Evolutionary conservation across 1,140 invertebrate species (phyloP), one percentile per base, ranked within the genome.

Genomic region (Arctopsyche grandis): DNA sequence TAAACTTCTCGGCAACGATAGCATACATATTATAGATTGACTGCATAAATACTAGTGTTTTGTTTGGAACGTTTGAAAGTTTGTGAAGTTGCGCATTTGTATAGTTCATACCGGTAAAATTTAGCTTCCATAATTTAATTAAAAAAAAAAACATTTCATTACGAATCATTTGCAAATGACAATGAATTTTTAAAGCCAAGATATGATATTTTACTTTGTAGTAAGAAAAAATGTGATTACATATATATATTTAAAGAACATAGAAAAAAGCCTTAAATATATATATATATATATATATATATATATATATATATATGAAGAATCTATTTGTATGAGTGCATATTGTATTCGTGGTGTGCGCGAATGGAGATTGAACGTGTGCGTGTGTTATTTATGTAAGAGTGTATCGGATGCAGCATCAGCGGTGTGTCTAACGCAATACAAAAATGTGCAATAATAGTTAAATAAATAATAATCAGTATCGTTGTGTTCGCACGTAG

Each of bases 171-270:
- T 52, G 48, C 48, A 52, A n/a, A 16, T 52, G 48, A 52, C 48
- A 12, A 66, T 12, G 63, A 66, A 24, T 66, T 66, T 66, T 38
- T 7, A 21, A 66, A 26, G 63, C 63, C 63, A 66, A 66, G 63
- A 9, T 26, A 26, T 66, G 19, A 81, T 78, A 75, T 70, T 75
- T 75, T 78, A 70, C 44, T 66, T 75, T 71, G 56, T 75, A 75
- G 69, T 80, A 80, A 73, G 66, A 77, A 80, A 75, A 74, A 71
- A 77, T 75, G 77, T 70, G 73, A 75, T 70, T 52, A 76, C 78
- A 78, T 75, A 75, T 75, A 74, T 80, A 77, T 80, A 80, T 80
- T 77, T 80, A 63, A 76, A 77, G 7, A 38, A 38, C 29, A 38
- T 38, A 38, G 29, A 4, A 38, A 75, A 75, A 52, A 75, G 43